Percentiles rank a stretch among this genome's conserved stretches.
phyloP scores from a whole-genome alignment of 1,140 invertebrate genomes.

The Cepaea nemoralis region DNA sequence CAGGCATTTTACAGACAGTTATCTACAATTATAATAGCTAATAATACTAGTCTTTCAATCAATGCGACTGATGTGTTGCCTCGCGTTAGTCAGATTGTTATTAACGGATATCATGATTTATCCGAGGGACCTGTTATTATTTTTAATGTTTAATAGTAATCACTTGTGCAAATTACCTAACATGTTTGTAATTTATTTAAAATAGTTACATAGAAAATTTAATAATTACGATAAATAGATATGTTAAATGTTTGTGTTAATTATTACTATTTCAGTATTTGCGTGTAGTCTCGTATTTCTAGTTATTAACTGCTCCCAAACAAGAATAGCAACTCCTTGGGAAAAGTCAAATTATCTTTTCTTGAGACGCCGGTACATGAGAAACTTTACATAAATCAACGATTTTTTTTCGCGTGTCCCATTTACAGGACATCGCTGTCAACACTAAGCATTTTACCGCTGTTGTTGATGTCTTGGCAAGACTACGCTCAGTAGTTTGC shows the following conservation, averaged over 20 bases:
- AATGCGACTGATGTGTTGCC: background rate
- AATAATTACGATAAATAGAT: background rate
- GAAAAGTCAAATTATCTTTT: too few species aligned
- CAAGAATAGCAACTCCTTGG: background rate
- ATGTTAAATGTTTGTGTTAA: background rate
- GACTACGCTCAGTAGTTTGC: too few species aligned
- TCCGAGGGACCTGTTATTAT: background rate
- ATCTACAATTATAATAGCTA: background rate
- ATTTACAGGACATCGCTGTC: too few species aligned
- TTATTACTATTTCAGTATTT: background rate
- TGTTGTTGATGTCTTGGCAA: too few species aligned
- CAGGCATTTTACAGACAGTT: constrained; percentile 26
- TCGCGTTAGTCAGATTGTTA: background rate
- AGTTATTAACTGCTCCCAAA: background rate
- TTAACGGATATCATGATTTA: background rate
- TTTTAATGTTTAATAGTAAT: background rate
- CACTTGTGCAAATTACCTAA: background rate
- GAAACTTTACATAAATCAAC: too few species aligned
- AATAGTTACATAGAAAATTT: background rate
- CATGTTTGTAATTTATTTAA: background rate
- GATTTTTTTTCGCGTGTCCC: too few species aligned
- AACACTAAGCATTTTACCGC: too few species aligned
- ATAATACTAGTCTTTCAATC: background rate
- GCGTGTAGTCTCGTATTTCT: background rate
- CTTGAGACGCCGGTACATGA: too few species aligned